Percentiles rank a stretch among this genome's conserved stretches.
phyloP scores from a whole-genome alignment of 1,140 invertebrate species.

The Trialeurodes vaporariorum region DNA sequence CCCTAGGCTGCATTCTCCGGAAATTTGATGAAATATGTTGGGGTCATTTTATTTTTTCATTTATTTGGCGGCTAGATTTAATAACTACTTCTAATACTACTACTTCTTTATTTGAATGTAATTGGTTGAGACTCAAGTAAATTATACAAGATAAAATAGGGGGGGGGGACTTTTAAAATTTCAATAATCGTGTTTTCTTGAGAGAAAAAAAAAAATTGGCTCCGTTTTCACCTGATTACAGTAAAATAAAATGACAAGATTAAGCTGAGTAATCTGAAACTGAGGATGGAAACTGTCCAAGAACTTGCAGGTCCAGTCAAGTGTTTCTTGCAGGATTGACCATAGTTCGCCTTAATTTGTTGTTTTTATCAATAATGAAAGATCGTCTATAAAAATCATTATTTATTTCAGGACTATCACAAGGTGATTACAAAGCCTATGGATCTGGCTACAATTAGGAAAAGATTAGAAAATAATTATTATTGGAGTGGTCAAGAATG shows the following conservation, averaged over 20 bases:
- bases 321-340: not conserved
- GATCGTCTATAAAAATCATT: slow-evolving; percentile 13
- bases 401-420: slow-evolving; percentile 76
- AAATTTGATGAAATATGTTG: too few relatives aligned
- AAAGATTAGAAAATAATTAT: slow-evolving; percentile 91
- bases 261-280: not conserved
- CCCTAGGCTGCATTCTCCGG: too few relatives aligned
- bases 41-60: too few relatives aligned
- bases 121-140: too few relatives aligned
- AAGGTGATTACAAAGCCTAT: slow-evolving; percentile 92
- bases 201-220: not conserved
- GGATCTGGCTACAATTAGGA: slow-evolving; percentile 98
- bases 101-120: too few relatives aligned
- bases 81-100: too few relatives aligned
- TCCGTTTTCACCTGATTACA: not conserved
- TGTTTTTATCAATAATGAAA: not conserved
- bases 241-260: not conserved
- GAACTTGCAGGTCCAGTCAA: too few relatives aligned
- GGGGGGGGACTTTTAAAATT: too few relatives aligned
- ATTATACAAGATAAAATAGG: too few relatives aligned
- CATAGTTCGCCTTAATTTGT: not conserved
- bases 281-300: not conserved
- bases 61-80: too few relatives aligned
- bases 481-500: slow-evolving; percentile 94
- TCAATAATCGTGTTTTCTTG: too few relatives aligned